A percentile compares a stretch with the other conserved stretches of the same genome.
Evolutionary conservation across 1,140 invertebrate genomes (phyloP).

Genomic region (Drosophila virilis): DNA sequence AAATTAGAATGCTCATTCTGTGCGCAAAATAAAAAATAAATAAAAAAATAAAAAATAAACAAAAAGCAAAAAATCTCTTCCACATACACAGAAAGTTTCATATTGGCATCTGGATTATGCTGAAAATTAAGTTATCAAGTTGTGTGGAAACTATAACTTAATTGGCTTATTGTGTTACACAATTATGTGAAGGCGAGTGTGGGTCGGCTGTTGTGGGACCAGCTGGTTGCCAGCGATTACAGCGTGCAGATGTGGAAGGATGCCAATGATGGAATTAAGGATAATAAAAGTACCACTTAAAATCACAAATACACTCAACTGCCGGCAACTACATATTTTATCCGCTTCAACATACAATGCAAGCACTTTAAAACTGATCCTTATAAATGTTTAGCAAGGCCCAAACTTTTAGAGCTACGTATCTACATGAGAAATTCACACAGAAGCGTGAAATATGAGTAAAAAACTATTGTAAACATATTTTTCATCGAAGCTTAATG

Average conservation of each 20-base stretch:
- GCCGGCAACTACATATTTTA: not conserved
- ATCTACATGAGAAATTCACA: no score
- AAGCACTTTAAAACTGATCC: no score
- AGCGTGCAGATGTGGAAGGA: slow-evolving; percentile 6
- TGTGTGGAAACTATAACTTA: slow-evolving; percentile 54
- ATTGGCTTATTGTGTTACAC: slow-evolving; percentile 64
- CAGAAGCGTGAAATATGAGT: no score
- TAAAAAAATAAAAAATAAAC: not conserved
- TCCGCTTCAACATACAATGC: no score
- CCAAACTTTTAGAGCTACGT: no score
- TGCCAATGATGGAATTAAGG: slow-evolving; percentile 4
- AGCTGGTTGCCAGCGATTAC: slow-evolving; percentile 9
- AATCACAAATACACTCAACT: not conserved
- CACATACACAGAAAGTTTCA: slow-evolving; percentile 23
- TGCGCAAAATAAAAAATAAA: not conserved
- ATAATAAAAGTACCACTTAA: not conserved
- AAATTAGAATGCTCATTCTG: slow-evolving; percentile 53
- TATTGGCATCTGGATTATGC: slow-evolving; percentile 41
- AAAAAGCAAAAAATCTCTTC: slow-evolving; percentile 12
- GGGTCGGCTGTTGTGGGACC: no score
- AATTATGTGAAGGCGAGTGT: slow-evolving; percentile 43
- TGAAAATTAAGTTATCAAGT: slow-evolving; percentile 70
- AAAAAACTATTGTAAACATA: no score
- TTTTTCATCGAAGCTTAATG: no score
- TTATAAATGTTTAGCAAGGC: no score